These are phyloP conservation scores for Lepidurus apus DNA, from an alignment of 1,140 invertebrate genomes.

Conservation along the genomic window DNA sequence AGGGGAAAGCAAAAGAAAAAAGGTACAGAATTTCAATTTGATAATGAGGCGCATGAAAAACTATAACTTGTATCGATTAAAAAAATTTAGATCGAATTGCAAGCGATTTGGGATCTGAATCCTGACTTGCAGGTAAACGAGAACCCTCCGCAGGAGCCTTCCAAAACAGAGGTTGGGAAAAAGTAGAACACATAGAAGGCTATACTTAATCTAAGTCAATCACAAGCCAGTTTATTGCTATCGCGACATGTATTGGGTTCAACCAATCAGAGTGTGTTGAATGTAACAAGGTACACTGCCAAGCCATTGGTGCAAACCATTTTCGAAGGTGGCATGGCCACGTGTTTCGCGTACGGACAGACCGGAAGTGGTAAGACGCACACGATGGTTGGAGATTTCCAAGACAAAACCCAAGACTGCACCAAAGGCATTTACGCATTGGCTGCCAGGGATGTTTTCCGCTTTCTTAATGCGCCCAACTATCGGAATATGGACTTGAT, in stretches of 20 bases:
- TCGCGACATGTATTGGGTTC: slow-evolving; percentile 1
- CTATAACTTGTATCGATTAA: slow-evolving; percentile 5
- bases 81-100: slow-evolving; percentile 67
- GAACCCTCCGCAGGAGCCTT: slow-evolving; percentile 40
- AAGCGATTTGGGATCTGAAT: slow-evolving; percentile 79
- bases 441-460: slow-evolving; percentile 87
- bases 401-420: slow-evolving; percentile 75
- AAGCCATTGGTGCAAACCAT: slow-evolving; percentile 89
- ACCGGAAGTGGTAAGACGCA: slow-evolving; percentile 88
- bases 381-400: slow-evolving; percentile 82
- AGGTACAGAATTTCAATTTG: slow-evolving; percentile 57
- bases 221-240: background rate
- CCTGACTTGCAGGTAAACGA: slow-evolving; percentile 62
- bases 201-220: background rate
- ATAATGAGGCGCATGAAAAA: background rate
- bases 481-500: slow-evolving; percentile 72
- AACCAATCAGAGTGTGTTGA: background rate
- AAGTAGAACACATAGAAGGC: slow-evolving; percentile 23
- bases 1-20: slow-evolving; percentile 98
- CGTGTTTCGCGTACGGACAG: slow-evolving; percentile 96
- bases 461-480: slow-evolving; percentile 64
- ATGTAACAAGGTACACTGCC: slow-evolving; percentile 67
- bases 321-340: slow-evolving; percentile 94
- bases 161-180: slow-evolving; percentile 41
- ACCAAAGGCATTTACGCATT: slow-evolving; percentile 81